Conservation (phyloP, 2,797 vertebrate species). For the Austrolebias charrua region DNA sequence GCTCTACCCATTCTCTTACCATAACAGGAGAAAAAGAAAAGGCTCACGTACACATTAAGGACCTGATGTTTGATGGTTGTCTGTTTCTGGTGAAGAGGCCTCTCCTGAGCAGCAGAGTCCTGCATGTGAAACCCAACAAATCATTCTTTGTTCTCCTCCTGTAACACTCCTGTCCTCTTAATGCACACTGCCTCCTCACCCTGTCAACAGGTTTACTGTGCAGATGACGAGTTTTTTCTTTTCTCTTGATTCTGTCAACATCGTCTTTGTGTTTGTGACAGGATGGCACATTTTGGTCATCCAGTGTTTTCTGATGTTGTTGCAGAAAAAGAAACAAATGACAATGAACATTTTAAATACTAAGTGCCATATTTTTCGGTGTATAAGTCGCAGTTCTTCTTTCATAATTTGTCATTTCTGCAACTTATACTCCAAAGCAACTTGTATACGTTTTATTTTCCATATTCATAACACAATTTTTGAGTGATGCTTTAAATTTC, state of each 20-base stretch:
- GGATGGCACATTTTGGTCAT: slow-evolving; percentile 53
- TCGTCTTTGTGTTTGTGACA: slow-evolving; percentile 50
- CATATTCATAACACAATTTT: no score
- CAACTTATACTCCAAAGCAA: no score
- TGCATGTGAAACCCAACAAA: slow-evolving; percentile 35
- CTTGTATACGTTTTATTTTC: no score
- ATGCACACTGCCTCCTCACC: slow-evolving; percentile 48
- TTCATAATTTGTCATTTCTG: no score
- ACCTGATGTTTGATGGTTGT: slow-evolving; percentile 74
- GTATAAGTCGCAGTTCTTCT: no score
- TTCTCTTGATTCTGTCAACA: slow-evolving; percentile 69
- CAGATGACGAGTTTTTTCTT: slow-evolving; percentile 60
- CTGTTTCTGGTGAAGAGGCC: slow-evolving; percentile 68
- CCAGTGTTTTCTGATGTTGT: slow-evolving; percentile 57
- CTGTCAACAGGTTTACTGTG: slow-evolving; percentile 58
- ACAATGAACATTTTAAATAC: not conserved
- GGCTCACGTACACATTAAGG: slow-evolving; percentile 78
- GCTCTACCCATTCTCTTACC: slow-evolving; percentile 53
- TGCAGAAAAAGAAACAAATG: slow-evolving; percentile 2
- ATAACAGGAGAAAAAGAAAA: slow-evolving; percentile 69
- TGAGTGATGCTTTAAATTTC: no score
- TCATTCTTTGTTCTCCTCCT: slow-evolving; percentile 2
- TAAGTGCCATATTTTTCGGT: no score
- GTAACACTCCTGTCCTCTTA: not conserved
- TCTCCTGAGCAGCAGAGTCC: slow-evolving; percentile 64